Evolutionary conservation across 2,888 invertebrate genomes (phyloP).

Genomic region (Synanthedon formicaeformis): DNA sequence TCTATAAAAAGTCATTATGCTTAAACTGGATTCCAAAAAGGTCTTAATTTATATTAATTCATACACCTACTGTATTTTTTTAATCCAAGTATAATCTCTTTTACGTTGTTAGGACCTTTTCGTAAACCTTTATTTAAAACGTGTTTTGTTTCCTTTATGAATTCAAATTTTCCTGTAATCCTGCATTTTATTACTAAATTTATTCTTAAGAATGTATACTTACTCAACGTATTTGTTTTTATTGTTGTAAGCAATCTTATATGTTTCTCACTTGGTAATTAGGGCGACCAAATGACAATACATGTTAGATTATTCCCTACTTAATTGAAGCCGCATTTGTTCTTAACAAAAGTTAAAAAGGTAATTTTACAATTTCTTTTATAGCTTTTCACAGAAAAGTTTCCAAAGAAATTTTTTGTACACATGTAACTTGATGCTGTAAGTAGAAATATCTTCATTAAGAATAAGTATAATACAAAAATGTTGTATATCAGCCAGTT

Average conservation of each 20-base stretch:
- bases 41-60: too few relatives aligned
- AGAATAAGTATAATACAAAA: too few relatives aligned
- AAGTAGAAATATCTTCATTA: too few relatives aligned
- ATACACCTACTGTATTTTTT: too few relatives aligned
- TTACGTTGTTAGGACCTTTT: neutral
- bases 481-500: too few relatives aligned
- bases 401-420: conserved; percentile 2
- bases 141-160: neutral
- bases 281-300: conserved; percentile 70
- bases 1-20: too few relatives aligned
- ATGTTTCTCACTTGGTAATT: conserved; percentile 66
- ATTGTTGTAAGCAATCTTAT: conserved; percentile 24
- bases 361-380: conserved; percentile 24
- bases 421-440: too few relatives aligned
- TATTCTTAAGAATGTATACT: neutral
- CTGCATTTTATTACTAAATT: neutral
- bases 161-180: neutral
- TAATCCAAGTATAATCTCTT: too few relatives aligned
- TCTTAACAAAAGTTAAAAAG: conserved; percentile 6
- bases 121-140: neutral
- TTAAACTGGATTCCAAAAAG: too few relatives aligned
- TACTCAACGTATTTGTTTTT: neutral
- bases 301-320: conserved; percentile 65
- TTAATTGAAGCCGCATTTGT: conserved; percentile 25
- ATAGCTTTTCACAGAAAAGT: conserved; percentile 27